phyloP scores from a whole-genome alignment of 2,888 invertebrate species.

The Odontomyia ornata region DNA sequence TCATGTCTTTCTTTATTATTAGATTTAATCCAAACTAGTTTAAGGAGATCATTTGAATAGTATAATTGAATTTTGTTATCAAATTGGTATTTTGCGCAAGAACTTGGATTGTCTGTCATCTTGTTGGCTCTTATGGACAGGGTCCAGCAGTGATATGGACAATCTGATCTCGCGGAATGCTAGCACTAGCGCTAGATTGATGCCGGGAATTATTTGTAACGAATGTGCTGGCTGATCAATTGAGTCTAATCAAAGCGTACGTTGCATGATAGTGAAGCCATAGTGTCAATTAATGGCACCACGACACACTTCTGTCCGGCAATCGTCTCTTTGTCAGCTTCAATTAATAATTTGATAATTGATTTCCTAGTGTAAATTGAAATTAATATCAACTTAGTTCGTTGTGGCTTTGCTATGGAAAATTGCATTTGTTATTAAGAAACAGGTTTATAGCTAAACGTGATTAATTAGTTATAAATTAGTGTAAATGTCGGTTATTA shows the following conservation, averaged over 20 bases:
- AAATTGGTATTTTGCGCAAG: slow-evolving; percentile 9
- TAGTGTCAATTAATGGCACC: slow-evolving; percentile 5
- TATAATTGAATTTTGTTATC: neutral
- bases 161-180: neutral
- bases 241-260: neutral
- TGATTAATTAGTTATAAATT: too few relatives aligned
- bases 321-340: neutral
- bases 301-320: neutral
- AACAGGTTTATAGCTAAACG: too few relatives aligned
- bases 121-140: neutral
- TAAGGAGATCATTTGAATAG: neutral
- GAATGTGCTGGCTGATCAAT: neutral
- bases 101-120: neutral
- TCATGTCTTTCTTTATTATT: too few relatives aligned
- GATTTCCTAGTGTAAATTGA: neutral
- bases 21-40: too few relatives aligned
- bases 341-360: slow-evolving; percentile 8
- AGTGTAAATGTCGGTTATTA: too few relatives aligned
- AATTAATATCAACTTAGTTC: too few relatives aligned
- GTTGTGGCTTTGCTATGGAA: too few relatives aligned
- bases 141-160: neutral
- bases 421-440: too few relatives aligned
- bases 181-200: neutral
- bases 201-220: too few relatives aligned
- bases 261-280: neutral